phyloP scores from a whole-genome alignment of 2,888 invertebrate species.

The Brenthis daphne region DNA sequence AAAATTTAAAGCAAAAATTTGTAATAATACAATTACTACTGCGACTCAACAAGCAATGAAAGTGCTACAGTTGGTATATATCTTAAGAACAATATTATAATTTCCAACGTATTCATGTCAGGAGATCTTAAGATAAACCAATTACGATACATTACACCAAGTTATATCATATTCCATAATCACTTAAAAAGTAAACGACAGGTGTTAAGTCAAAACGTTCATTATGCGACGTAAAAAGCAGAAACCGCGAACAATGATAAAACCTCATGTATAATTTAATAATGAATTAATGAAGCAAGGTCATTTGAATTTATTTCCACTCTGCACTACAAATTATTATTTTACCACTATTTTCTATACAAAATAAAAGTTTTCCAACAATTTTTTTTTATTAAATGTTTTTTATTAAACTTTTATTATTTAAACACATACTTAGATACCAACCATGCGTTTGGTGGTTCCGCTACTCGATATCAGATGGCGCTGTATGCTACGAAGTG shows the following conservation, averaged over 20 bases:
- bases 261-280: constrained; percentile 74
- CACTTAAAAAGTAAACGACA: constrained; percentile 31
- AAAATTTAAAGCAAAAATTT: too few relatives aligned
- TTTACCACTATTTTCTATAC: constrained; percentile 41
- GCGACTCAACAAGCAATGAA: too few relatives aligned
- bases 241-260: constrained; percentile 63
- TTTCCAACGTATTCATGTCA: too few relatives aligned
- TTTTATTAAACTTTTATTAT: constrained; percentile 5
- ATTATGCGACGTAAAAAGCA: constrained; percentile 36
- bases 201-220: constrained; percentile 31
- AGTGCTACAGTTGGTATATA: too few relatives aligned
- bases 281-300: constrained; percentile 76
- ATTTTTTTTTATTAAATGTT: constrained; percentile 16
- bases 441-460: constrained; percentile 52
- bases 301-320: constrained; percentile 73
- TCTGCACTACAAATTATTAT: constrained; percentile 45
- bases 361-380: constrained; percentile 16
- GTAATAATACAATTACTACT: too few relatives aligned
- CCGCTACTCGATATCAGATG: constrained; percentile 71
- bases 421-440: constrained; percentile 38
- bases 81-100: too few relatives aligned
- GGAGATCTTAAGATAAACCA: too few relatives aligned
- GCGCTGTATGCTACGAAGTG: constrained; percentile 48
- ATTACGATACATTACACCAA: background rate
- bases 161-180: constrained; percentile 6